Base-by-base conservation (phyloP, 2,888 invertebrate species). In the Blera fallax region DNA sequence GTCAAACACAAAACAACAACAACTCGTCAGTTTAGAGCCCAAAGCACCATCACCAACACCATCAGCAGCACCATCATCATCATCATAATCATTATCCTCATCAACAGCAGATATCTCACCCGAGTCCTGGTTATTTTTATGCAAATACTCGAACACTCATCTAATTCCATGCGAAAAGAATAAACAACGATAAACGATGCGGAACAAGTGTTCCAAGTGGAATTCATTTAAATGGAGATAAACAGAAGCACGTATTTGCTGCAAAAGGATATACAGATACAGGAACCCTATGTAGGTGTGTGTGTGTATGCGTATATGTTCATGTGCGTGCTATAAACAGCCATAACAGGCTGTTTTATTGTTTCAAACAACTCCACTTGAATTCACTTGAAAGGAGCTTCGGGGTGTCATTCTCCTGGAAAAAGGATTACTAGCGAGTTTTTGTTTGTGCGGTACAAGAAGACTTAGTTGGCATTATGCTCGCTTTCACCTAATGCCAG, bases 131-230 rank as follows among this genome's bases (percentile, higher is more conserved):
- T 67, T 78, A 67, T 83, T 78, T 80, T 73, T 78, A 83, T 83
- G 83, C 62, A 83, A 78, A 83, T 82, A 76, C 65, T 67, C 64
- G 24, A 74, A 69, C 56, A 29, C 43, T 54, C 58, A 60, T 74
- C 79, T 84, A 69, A 79, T 74, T 79, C 54, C 69, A 69, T 76
- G 64, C 34, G 52, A 74, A 80, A 84, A 70, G 64, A 84, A 84
- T 69, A 84, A 79, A 84, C 79, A 84, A 74, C 27, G 79, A 24
- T 50, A 74, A 73, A 84, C 73, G 79, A 70, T 74, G 74, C 58
- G 79, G 67, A 74, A 79, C 69, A 84, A 74, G 78, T 79, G 62
- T 64, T 65, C 48, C 65, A 56, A 76, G 76, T 54, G 79, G 79
- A 79, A 79, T 72, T 72, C 72, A 64, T 72, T 79, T 72, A 79